Base-by-base conservation (phyloP, 2,113 vertebrate genomes). In the Menura novaehollandiae region DNA sequence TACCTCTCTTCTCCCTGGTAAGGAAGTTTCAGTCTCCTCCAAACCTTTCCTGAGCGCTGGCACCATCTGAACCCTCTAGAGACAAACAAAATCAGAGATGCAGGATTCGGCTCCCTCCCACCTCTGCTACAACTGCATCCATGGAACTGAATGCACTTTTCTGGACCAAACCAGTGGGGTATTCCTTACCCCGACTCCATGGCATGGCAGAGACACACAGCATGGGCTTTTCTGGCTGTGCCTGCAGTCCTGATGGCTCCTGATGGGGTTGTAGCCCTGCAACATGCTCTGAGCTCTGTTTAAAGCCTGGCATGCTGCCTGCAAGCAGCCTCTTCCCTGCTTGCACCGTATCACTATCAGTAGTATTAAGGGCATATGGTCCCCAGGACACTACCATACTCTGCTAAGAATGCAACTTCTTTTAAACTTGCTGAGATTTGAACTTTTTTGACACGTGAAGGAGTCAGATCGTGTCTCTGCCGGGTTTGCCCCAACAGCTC, bases 221-320 rank as follows among this genome's bases (percentile, higher is more conserved):
- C 19, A 22, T 9, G 39, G 68, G 35, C 12, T 52, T 52, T 66
- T 37, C 53, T 28, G 68, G 13, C 24, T 68, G n/a, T 37, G n/a
- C 49, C 52, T 55, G 30, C 13, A 6, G 26, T 12, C 41, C 23
- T 0, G 0, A 7, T 43, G 46, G 39, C 44, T 76, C 22, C 0
- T 15, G 18, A 22, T 67, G 62, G 33, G 39, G 7, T 11, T 56
- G 49, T 62, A 82, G 74, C 60, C 74, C 68, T 58, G 51, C 20
- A 66, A 15, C 2, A 1, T 1, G 19, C 27, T 32, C 39, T 41
- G 28, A 87, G n/a, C 68, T 58, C 52, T 71, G 21, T 43, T 63
- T 67, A 71, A 71, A 84, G 52, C 10, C 51, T 58, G 19, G 39
- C 13, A 10, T 4, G 33, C 22, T 81, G 52, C 56, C 81, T 55